Evolutionary conservation across 2,113 vertebrate genomes (phyloP).

Genomic region (Catharus fuscescens): DNA sequence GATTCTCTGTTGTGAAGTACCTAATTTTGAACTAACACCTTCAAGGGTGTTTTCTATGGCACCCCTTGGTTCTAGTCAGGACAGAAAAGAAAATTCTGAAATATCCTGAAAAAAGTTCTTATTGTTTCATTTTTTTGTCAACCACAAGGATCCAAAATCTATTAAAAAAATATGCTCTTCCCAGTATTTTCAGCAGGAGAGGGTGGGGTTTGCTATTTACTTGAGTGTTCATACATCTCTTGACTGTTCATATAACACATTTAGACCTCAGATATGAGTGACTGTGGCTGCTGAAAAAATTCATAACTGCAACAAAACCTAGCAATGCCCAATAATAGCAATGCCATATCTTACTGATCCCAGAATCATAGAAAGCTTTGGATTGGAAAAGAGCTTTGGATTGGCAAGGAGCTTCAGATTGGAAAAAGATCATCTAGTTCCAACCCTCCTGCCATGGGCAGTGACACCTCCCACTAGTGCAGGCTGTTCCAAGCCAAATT

Average conservation of each 20-base stretch:
- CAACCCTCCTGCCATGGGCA: no score
- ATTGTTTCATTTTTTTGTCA: not conserved
- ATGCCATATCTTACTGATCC: not conserved
- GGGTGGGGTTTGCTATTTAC: not conserved
- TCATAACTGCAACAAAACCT: not conserved
- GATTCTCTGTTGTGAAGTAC: not conserved
- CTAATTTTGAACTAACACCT: conserved; percentile 20
- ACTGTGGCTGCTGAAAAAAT: not conserved
- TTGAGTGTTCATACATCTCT: not conserved
- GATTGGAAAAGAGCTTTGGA: not conserved
- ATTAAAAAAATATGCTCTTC: not conserved
- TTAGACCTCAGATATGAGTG: not conserved
- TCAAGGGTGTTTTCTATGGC: not conserved
- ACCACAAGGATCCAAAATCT: not conserved
- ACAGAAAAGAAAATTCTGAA: not conserved
- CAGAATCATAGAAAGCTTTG: not conserved
- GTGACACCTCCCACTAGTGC: not conserved
- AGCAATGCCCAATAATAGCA: not conserved
- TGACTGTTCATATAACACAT: not conserved
- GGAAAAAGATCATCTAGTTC: not conserved
- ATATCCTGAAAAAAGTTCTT: not conserved
- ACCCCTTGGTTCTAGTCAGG: not conserved
- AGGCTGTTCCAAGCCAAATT: not conserved
- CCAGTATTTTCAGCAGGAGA: not conserved
- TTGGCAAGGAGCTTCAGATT: not conserved